These are phyloP conservation scores for Habrosyne pyritoides DNA, from an alignment of 2,888 invertebrate species.

Conservation along the genomic window DNA sequence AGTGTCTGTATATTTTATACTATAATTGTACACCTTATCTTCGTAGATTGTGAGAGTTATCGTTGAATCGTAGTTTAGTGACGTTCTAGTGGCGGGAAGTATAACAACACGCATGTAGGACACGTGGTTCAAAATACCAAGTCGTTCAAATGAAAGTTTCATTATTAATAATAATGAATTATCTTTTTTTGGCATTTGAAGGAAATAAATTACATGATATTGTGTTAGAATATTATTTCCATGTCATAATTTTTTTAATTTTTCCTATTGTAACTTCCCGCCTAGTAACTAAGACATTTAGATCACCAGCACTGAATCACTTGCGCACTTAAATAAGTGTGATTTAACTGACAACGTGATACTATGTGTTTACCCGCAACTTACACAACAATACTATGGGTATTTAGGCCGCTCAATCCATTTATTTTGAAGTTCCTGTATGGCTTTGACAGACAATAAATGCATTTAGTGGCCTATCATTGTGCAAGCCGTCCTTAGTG, in stretches of 20 bases:
- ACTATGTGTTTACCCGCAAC: background rate
- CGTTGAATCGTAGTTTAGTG: constrained; percentile 5
- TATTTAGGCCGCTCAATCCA: too few species aligned
- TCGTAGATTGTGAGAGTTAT: constrained; percentile 29
- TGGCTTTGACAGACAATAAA: too few species aligned
- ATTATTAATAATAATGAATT: background rate
- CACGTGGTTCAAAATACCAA: too few species aligned
- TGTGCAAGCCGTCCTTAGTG: background rate
- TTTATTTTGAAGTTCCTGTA: too few species aligned
- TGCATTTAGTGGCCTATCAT: too few species aligned
- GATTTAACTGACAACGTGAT: constrained; percentile 15
- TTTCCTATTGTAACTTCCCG: constrained; percentile 23
- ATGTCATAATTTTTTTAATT: constrained; percentile 23
- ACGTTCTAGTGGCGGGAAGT: constrained; percentile 2
- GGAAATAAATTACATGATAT: background rate
- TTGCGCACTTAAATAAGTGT: constrained; percentile 24
- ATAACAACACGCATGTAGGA: background rate
- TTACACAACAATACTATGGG: too few species aligned
- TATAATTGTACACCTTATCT: constrained; percentile 10
- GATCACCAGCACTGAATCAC: constrained; percentile 27
- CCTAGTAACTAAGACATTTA: constrained; percentile 32
- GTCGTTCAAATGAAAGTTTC: too few species aligned
- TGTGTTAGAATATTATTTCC: background rate
- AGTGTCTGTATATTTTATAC: constrained; percentile 36
- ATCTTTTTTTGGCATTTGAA: background rate